A percentile compares a stretch with the other conserved stretches of the same genome.
Conservation (phyloP, 53 echinoderm and acorn worm genomes). For the Paelopatides confundens region DNA sequence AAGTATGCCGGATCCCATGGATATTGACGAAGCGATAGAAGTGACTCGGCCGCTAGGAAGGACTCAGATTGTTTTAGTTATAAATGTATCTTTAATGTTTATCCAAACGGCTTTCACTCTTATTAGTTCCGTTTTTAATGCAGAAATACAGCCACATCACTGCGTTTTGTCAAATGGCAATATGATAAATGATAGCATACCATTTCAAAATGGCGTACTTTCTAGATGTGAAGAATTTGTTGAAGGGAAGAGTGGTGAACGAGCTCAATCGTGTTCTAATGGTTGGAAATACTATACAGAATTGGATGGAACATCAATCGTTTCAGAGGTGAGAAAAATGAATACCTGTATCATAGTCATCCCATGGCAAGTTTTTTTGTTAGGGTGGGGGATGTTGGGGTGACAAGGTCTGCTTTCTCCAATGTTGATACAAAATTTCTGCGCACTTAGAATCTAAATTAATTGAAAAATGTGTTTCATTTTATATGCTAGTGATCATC, state of each 20-base stretch:
- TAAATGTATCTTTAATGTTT: not conserved
- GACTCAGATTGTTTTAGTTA: not conserved
- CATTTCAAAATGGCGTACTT: not conserved
- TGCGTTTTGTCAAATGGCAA: not conserved
- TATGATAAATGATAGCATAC: not conserved
- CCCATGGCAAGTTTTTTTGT: too few relatives aligned
- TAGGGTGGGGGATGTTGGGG: too few relatives aligned
- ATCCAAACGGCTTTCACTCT: not conserved
- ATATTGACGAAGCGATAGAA: not conserved
- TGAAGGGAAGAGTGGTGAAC: not conserved
- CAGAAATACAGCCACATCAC: constrained; percentile 11
- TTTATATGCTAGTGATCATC: too few relatives aligned
- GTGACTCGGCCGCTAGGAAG: not conserved
- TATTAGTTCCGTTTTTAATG: not conserved
- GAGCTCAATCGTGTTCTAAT: not conserved
- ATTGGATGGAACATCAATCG: not conserved
- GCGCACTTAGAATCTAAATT: too few relatives aligned
- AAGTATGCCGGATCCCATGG: too few relatives aligned
- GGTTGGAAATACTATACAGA: constrained; percentile 6
- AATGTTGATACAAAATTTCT: too few relatives aligned
- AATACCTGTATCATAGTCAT: too few relatives aligned
- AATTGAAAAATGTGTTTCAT: too few relatives aligned
- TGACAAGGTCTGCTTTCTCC: too few relatives aligned
- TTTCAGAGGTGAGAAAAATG: not conserved
- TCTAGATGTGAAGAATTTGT: not conserved